These are phyloP conservation scores for Columbina picui DNA, from an alignment of 2,113 vertebrate genomes.

Conservation along the genomic window DNA sequence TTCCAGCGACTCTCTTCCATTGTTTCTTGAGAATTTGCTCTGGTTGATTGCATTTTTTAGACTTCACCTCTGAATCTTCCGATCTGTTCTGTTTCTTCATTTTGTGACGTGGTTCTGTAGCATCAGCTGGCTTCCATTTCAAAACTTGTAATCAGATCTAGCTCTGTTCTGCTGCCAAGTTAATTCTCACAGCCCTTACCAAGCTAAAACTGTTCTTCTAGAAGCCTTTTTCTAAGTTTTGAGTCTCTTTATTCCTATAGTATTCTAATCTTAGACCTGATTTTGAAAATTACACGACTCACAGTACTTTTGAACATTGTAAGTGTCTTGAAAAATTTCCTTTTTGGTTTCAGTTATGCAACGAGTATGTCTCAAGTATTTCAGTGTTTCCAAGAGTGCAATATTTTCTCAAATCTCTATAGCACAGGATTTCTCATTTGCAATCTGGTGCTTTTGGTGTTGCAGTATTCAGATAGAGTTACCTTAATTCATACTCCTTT, in stretches of 20 bases:
- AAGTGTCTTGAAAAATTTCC: neutral
- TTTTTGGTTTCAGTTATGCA: neutral
- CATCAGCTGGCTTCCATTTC: slow-evolving; percentile 15
- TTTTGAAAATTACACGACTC: neutral
- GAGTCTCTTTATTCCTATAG: neutral
- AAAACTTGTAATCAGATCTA: neutral
- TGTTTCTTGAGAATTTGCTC: neutral
- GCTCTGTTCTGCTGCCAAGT: neutral
- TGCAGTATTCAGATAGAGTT: neutral
- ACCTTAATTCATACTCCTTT: slow-evolving; percentile 32
- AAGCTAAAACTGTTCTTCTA: neutral
- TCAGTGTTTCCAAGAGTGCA: neutral
- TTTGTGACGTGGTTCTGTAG: neutral
- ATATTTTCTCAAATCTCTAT: neutral
- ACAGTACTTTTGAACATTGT: neutral
- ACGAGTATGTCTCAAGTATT: neutral
- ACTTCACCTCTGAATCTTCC: neutral
- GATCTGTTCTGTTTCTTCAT: neutral
- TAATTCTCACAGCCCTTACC: neutral
- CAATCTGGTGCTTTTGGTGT: slow-evolving; percentile 23
- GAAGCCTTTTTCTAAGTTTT: neutral
- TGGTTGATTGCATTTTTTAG: neutral
- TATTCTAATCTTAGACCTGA: neutral
- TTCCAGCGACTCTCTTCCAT: neutral
- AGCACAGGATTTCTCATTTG: slow-evolving; percentile 34